phyloP scores from a whole-genome alignment of 1,140 invertebrate genomes.

The Drosophila busckii region DNA sequence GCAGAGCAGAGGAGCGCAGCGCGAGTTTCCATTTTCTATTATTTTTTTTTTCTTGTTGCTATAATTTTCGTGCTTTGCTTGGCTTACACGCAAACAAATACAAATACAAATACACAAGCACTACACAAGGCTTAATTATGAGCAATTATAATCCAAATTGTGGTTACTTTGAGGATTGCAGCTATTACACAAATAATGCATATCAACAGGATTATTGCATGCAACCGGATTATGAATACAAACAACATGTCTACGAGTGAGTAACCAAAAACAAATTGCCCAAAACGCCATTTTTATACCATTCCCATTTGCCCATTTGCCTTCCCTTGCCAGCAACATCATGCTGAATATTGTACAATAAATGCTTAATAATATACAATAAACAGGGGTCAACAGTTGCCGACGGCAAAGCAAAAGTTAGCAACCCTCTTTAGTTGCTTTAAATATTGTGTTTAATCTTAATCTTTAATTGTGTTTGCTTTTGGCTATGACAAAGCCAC shows the following conservation, averaged over 20 bases:
- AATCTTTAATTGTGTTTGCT: too few species aligned
- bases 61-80: background rate
- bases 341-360: too few species aligned
- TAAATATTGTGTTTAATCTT: too few species aligned
- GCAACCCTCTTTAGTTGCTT: too few species aligned
- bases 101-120: too few species aligned
- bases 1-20: too few species aligned
- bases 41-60: background rate
- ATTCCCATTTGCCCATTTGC: background rate
- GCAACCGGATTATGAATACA: conserved; percentile 77
- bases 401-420: too few species aligned
- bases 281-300: background rate
- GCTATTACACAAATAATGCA: conserved; percentile 69
- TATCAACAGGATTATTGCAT: conserved; percentile 78
- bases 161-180: conserved; percentile 77
- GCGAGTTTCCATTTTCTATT: background rate
- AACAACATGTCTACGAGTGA: conserved; percentile 77
- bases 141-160: conserved; percentile 78
- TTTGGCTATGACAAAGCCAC: too few species aligned
- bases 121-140: conserved; percentile 55
- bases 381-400: too few species aligned
- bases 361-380: too few species aligned
- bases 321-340: background rate
- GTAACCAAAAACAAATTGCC: conserved; percentile 34
- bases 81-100: conserved; percentile 35